Percentiles rank a stretch among this genome's conserved stretches.
These are phyloP conservation scores for Tenualosa ilisha DNA, from an alignment of 2,797 vertebrate genomes.

Conservation along the genomic window DNA sequence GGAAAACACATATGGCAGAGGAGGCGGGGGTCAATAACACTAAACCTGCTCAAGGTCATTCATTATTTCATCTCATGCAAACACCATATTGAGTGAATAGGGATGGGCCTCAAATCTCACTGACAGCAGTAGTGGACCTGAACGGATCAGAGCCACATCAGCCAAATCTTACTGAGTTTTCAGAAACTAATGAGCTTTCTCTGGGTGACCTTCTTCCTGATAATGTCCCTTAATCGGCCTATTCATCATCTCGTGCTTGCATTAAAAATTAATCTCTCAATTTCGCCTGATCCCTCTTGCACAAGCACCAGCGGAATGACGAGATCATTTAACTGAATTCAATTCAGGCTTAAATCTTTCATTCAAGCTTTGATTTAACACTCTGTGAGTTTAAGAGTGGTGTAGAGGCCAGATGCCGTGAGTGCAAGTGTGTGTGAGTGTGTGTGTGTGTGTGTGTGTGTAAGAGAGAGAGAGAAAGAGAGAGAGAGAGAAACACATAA, in stretches of 20 bases:
- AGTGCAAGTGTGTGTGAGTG: neutral
- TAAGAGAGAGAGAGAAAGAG: neutral
- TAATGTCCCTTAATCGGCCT: neutral
- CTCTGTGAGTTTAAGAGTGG: neutral
- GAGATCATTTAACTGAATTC: neutral
- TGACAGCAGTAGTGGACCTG: neutral
- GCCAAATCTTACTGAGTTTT: neutral
- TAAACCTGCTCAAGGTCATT: neutral
- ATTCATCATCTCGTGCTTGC: neutral
- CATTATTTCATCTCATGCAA: neutral
- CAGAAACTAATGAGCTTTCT: neutral
- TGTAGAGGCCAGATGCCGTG: neutral
- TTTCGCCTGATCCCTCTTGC: neutral
- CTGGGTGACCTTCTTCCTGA: neutral
- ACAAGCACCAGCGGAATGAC: neutral
- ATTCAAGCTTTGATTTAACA: neutral
- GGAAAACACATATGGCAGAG: neutral
- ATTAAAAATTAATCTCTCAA: conserved; percentile 6
- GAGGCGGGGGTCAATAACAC: neutral
- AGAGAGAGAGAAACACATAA: conserved; percentile 19
- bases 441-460: neutral
- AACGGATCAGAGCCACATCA: neutral
- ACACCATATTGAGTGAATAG: neutral
- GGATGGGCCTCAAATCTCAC: too few species aligned
- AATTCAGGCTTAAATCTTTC: neutral